A percentile compares a stretch with the other conserved stretches of the same genome.
Evolutionary conservation across 1,140 invertebrate species (phyloP).

Genomic region (Polypedilum pembai): DNA sequence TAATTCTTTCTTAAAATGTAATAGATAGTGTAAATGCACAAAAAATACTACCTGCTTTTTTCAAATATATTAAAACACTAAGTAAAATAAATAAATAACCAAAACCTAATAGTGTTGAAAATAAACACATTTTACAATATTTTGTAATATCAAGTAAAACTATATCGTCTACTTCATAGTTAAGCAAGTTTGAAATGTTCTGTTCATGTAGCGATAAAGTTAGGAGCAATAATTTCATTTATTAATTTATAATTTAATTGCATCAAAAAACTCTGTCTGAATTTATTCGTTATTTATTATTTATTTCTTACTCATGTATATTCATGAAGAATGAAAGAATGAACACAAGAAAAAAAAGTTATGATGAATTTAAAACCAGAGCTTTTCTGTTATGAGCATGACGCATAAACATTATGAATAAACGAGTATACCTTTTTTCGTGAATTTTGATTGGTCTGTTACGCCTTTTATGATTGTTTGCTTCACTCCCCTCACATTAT

Average conservation of each 20-base stretch:
- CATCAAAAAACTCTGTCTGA: background rate
- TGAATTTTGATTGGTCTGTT: slow-evolving; percentile 20
- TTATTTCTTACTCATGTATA: slow-evolving; percentile 1
- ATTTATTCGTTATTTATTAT: slow-evolving; percentile 4
- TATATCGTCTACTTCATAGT: too few relatives aligned
- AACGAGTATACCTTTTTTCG: slow-evolving; percentile 18
- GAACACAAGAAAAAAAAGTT: background rate
- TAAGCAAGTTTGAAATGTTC: too few relatives aligned
- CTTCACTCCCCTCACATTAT: background rate
- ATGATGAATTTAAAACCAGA: background rate
- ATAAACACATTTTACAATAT: too few relatives aligned
- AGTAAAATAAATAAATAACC: too few relatives aligned
- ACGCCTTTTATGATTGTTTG: slow-evolving; percentile 27
- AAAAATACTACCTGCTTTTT: too few relatives aligned
- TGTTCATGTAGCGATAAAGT: too few relatives aligned
- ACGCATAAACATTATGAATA: slow-evolving; percentile 24
- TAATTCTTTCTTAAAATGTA: too few relatives aligned
- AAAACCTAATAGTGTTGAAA: too few relatives aligned
- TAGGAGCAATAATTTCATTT: background rate
- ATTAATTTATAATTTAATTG: slow-evolving; percentile 8
- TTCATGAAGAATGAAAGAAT: slow-evolving; percentile 2
- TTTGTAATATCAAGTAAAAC: too few relatives aligned
- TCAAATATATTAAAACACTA: too few relatives aligned
- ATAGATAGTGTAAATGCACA: too few relatives aligned
- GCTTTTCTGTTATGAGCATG: slow-evolving; percentile 22